Conservation (phyloP, 2,797 vertebrate species). For the Parauchenoglanis punctatus region DNA sequence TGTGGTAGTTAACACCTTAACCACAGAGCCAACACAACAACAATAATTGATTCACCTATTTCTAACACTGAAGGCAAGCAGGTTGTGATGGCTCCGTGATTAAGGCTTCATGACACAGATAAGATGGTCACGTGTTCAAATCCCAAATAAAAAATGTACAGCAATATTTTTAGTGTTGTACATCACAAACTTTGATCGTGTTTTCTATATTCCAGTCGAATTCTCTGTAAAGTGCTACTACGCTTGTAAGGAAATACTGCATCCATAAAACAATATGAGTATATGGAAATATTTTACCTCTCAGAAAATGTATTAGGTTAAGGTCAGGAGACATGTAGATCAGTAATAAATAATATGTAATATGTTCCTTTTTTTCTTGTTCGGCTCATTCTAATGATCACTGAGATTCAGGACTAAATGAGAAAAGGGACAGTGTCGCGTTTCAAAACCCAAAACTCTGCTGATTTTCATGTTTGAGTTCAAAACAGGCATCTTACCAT, state of each 20-base stretch:
- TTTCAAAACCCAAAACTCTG: not conserved
- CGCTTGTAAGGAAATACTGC: not conserved
- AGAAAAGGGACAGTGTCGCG: not conserved
- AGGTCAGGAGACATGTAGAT: not conserved
- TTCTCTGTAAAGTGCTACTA: not conserved
- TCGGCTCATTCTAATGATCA: not conserved
- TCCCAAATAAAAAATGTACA: too few relatives aligned
- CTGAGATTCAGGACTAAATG: not conserved
- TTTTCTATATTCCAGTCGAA: not conserved
- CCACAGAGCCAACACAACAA: too few relatives aligned
- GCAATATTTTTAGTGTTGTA: too few relatives aligned
- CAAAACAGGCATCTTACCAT: not conserved
- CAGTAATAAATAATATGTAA: not conserved
- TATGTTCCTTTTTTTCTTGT: not conserved
- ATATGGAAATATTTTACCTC: not conserved
- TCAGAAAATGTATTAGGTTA: not conserved
- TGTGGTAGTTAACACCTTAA: too few relatives aligned
- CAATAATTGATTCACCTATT: too few relatives aligned
- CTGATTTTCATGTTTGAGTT: not conserved
- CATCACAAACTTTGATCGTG: not conserved
- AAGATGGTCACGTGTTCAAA: too few relatives aligned
- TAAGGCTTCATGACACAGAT: too few relatives aligned
- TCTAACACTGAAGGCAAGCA: too few relatives aligned
- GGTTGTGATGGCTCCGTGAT: too few relatives aligned
- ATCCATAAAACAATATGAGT: not conserved